Base-by-base conservation (phyloP, 2,113 vertebrate species). In the Chloropsis cyanopogon region DNA sequence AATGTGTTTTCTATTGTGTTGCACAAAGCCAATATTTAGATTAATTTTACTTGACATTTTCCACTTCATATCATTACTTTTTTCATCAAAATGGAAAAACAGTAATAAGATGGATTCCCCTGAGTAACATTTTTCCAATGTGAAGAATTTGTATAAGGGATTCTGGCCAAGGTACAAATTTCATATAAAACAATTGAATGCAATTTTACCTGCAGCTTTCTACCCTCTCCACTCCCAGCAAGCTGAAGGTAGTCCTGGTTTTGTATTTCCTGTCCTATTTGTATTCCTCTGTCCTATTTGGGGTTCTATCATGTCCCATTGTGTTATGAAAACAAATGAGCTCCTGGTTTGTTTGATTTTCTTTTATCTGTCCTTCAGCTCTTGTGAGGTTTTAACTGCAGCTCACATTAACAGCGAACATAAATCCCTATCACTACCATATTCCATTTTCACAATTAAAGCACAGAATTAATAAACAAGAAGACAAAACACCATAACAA, bases 1-100 rank as follows among this genome's bases (percentile, higher is more conserved):
- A 96, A 97, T 96, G 41, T 94, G 91, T 95, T 96, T 96, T 96
- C 87, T 95, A 88, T 95, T 95, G 78, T 86, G 79, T 82, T 95
- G 90, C 85, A 72, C 0, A 0, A 52, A 84, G 35, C 52, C 75
- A 96, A 87, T 63, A 76, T 87, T 94, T 93, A 79, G 88, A 95
- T 77, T 93, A 95, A 95, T 89, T 90, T 93, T 78, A 44, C 65
- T 90, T 95, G 96, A 95, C 69, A 59, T 95, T 95, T 97, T 88
- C 94, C 78, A 93, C 68, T 94, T 96, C 73, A 46, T 88, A 96
- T 94, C 89, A 91, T 96, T 95, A 94, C 54, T 37, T 90, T 80
- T 81, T 94, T 78, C 61, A 95, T 93, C 83, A 96, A 94, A 92
- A 92, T 53, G 66, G 53, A 65, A 90, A 97, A 86, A 63, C 79